Percentiles rank a stretch among this genome's conserved stretches.
phyloP scores from a whole-genome alignment of 1,140 invertebrate genomes.

The Drosophila orosa region DNA sequence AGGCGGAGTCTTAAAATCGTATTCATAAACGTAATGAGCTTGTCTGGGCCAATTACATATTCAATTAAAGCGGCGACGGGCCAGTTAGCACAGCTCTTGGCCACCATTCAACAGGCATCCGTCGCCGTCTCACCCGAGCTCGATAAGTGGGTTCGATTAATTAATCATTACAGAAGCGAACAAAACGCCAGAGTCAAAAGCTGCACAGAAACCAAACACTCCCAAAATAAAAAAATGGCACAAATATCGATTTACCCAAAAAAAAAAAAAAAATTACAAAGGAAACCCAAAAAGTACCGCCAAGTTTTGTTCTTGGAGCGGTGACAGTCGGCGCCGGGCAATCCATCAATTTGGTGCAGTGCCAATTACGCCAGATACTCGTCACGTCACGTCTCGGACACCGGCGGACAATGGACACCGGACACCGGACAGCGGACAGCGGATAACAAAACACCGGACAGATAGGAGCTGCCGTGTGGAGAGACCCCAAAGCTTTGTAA shows the following conservation, averaged over 20 bases:
- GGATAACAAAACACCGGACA: constrained; percentile 25
- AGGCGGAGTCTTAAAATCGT: constrained; percentile 63
- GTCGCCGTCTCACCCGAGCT: constrained; percentile 13
- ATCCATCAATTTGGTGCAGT: constrained; percentile 75
- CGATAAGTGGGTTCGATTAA: constrained; percentile 63
- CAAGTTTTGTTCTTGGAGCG: constrained; percentile 56
- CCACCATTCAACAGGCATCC: constrained; percentile 55
- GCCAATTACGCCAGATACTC: constrained; percentile 76
- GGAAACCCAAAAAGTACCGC: constrained; percentile 64
- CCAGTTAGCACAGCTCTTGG: constrained; percentile 28
- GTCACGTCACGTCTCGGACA: constrained; percentile 58
- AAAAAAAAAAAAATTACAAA: constrained; percentile 46
- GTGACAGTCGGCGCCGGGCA: constrained; percentile 74
- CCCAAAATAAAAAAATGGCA: constrained; percentile 56
- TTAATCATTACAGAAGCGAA: constrained; percentile 70
- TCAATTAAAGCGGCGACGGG: constrained; percentile 44
- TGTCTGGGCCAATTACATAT: constrained; percentile 54
- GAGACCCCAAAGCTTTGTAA: constrained; percentile 39
- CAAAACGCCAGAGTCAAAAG: constrained; percentile 56
- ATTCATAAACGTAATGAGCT: constrained; percentile 66
- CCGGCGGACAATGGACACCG: constrained; percentile 33
- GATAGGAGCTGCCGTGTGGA: constrained; percentile 45
- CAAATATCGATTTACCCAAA: constrained; percentile 75
- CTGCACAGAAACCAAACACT: constrained; percentile 43
- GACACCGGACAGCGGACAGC: constrained; percentile 13